Base-by-base conservation (phyloP, 2,888 invertebrate species). In the Hydropsyche betteni region DNA sequence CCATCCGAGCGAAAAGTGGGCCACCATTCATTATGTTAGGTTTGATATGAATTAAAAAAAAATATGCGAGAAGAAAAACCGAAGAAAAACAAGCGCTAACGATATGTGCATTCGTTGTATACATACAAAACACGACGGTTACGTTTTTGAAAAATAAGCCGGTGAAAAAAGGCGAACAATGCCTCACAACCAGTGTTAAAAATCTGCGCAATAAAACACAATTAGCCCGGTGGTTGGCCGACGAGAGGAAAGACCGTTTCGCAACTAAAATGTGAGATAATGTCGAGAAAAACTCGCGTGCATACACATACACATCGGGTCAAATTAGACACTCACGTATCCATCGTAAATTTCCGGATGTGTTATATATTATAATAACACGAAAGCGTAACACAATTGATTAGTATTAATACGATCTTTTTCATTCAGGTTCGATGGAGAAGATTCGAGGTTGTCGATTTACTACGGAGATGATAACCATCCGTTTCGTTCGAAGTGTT, bases 141-240 rank as follows among this genome's bases (percentile, higher is more conserved):
- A 44, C 7, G 44, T 44, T 44, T 44, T 44, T 36, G 64, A 74
- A 77, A 75, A 73, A 73, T 61, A 52, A 73, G 71, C 74, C 69
- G 70, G 70, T 64, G 75, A 76, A 78, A 76, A 78, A 76, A 78
- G 74, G 70, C 76, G 76, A 76, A 78, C 78, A 78, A 78, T 78
- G 78, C 64, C 68, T 55, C 64, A 33, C 34, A 64, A 36, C 64
- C 64, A 74, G 76, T 78, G 69, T 75, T 75, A 68, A 74, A 74
- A 76, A 78, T 78, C 74, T 75, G 75, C 75, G 78, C 76, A 78
- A 76, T 74, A 68, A 76, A 76, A 78, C 69, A 76, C 78, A 78
- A 78, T 78, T 76, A 76, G 52, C 64, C 69, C 24, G 74, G 52
- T 44, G 77, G 64, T 77, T 76, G 38, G 52, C 72, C 33, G 74